Conservation (phyloP, 37 sponge, comb jelly and placozoan species). For the Axinella damicornis region DNA sequence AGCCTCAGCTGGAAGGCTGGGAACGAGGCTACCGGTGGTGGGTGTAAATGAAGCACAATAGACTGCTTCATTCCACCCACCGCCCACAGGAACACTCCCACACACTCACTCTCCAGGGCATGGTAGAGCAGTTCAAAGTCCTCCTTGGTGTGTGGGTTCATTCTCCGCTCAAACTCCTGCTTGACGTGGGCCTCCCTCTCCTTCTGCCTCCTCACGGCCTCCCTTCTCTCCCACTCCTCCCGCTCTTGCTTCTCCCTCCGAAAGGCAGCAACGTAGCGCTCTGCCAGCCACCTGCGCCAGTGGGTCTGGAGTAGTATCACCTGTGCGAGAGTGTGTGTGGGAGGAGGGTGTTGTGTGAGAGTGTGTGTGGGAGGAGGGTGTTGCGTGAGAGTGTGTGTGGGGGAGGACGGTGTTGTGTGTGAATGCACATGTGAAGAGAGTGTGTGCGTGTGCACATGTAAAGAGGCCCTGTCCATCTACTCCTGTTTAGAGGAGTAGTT, state of each 20-base stretch:
- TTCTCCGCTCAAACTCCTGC: slow-evolving; percentile 85
- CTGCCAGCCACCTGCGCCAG: slow-evolving; percentile 86
- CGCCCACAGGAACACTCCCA: too few relatives aligned
- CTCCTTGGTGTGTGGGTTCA: slow-evolving; percentile 90
- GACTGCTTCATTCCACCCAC: background rate
- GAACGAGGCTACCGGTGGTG: too few relatives aligned
- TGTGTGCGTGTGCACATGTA: too few relatives aligned
- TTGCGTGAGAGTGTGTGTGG: background rate
- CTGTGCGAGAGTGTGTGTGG: slow-evolving; percentile 50
- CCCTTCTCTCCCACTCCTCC: slow-evolving; percentile 76
- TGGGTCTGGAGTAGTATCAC: slow-evolving; percentile 86
- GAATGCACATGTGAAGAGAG: too few relatives aligned
- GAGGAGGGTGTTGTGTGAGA: background rate
- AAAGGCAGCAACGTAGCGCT: slow-evolving; percentile 69
- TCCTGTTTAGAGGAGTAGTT: too few relatives aligned
- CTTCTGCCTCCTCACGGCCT: slow-evolving; percentile 39
- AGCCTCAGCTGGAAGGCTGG: too few relatives aligned
- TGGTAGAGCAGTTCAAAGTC: slow-evolving; percentile 95
- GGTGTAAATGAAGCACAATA: too few relatives aligned
- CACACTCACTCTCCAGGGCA: slow-evolving; percentile 84
- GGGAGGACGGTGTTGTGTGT: too few relatives aligned
- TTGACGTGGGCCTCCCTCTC: slow-evolving; percentile 79
- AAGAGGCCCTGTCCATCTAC: too few relatives aligned
- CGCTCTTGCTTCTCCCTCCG: slow-evolving; percentile 55
- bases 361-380: background rate